Conservation (phyloP, 2,888 invertebrate genomes). For the Geotrupes spiniger region DNA sequence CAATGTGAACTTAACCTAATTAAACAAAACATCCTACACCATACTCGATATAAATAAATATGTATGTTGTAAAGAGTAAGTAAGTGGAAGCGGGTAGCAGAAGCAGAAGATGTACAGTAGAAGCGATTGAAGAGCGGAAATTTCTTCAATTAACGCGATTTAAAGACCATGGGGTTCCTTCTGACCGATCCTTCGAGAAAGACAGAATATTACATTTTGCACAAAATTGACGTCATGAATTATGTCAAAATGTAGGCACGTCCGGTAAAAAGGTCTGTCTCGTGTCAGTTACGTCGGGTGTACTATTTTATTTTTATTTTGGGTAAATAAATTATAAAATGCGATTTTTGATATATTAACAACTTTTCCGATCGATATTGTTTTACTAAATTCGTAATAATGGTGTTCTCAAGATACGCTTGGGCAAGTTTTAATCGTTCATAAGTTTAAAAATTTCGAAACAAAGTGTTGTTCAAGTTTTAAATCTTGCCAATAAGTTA, state of each 20-base stretch:
- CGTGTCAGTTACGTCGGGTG: slow-evolving; percentile 34
- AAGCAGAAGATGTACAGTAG: slow-evolving; percentile 28
- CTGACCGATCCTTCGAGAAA: slow-evolving; percentile 48
- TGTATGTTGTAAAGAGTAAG: slow-evolving; percentile 8
- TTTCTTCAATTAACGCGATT: slow-evolving; percentile 36
- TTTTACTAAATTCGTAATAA: no score
- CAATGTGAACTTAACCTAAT: slow-evolving; percentile 18
- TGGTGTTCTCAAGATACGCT: no score
- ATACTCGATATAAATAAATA: slow-evolving; percentile 1
- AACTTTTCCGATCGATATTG: background rate
- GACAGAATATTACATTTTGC: slow-evolving; percentile 33
- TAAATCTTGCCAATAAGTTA: no score
- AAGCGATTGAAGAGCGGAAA: slow-evolving; percentile 21
- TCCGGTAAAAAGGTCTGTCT: slow-evolving; percentile 21
- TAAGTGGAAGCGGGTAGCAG: slow-evolving; percentile 27
- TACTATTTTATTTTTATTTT: slow-evolving; percentile 41
- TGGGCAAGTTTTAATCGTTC: no score
- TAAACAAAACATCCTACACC: slow-evolving; percentile 21
- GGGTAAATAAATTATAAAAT: background rate
- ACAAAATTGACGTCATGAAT: slow-evolving; percentile 3
- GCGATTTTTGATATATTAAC: background rate
- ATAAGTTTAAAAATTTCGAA: no score
- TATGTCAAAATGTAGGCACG: background rate
- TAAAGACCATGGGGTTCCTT: slow-evolving; percentile 46
- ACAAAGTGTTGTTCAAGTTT: no score